phyloP scores from a whole-genome alignment of 2,888 invertebrate species.

The Callosobruchus maculatus region DNA sequence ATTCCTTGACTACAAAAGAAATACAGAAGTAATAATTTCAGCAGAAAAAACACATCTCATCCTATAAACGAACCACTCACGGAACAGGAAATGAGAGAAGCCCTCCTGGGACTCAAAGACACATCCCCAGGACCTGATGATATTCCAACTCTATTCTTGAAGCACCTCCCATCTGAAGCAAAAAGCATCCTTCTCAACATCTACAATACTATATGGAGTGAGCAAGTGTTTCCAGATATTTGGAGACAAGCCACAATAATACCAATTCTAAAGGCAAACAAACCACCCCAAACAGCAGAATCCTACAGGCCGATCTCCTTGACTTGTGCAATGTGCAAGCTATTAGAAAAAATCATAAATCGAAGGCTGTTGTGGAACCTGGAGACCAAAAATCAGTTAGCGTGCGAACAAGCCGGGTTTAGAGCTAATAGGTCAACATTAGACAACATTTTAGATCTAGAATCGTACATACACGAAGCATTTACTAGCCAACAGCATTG shows the following conservation, averaged over 20 bases:
- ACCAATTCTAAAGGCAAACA: slow-evolving; percentile 9
- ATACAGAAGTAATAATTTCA: neutral
- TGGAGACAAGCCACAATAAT: slow-evolving; percentile 7
- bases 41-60: neutral
- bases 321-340: neutral
- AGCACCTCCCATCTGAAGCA: neutral
- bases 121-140: slow-evolving; percentile 2
- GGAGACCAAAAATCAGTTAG: neutral
- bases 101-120: neutral
- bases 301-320: slow-evolving; percentile 2
- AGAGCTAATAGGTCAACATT: neutral
- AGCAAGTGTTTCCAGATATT: slow-evolving; percentile 7
- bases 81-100: neutral
- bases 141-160: slow-evolving; percentile 1
- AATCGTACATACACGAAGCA: slow-evolving; percentile 1
- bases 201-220: slow-evolving; percentile 5
- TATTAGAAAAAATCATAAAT: slow-evolving; percentile 11
- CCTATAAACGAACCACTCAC: neutral
- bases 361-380: slow-evolving; percentile 2
- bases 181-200: neutral
- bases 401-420: slow-evolving; percentile 2
- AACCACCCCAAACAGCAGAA: neutral
- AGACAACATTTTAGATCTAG: slow-evolving; percentile 2
- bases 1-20: neutral
- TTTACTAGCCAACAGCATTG: too few species aligned